Evolutionary conservation across 2,888 invertebrate genomes (phyloP), one percentile per base, ranked within the genome.

Genomic region (Rotaria socialis): DNA sequence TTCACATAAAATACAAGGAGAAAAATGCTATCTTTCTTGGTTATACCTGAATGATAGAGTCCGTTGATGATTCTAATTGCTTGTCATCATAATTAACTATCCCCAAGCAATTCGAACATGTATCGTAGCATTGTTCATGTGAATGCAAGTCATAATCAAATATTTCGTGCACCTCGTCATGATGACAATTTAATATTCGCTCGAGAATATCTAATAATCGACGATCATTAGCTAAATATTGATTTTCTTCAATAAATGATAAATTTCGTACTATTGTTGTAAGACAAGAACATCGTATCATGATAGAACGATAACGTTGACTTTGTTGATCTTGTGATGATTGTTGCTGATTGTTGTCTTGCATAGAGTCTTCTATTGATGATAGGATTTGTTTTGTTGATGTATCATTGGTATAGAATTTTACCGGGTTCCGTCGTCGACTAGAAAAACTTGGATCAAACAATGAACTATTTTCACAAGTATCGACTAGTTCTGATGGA

Each of bases 161-260:
- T 75, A 43, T 43, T 19, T 22, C 3, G 43, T 75, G 75, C n/a
- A 43, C 2, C 8, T 19, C 7, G 43, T 75, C 24, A 75, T 75
- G 75, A 43, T 75, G 43, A 75, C 41, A 47, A 24, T 24, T 75
- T 24, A 75, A 75, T 43, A 75, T 43, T 75, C 75, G 22, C 47
- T 43, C 0, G 8, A 75, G n/a, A 47, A 75, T 75, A 75, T 75
- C 75, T 22, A 43, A n/a, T 43, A 75, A 75, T 24, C 75, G 24
- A 24, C 47, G 41, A 47, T 75, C 75, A 75, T 75, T 75, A 11
- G 75, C 75, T 47, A 75, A 75, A 75, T 75, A 75, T 41, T 75
- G 6, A 43, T 75, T 75, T 75, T 75, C 75, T 43, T 75, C 47
- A 47, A 75, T 75, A n/a, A 75, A 75, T 75, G 75, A 43, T 47